These are phyloP conservation scores for Halocynthia aurantium DNA, from an alignment of 23 tunicate species.

Conservation along the genomic window DNA sequence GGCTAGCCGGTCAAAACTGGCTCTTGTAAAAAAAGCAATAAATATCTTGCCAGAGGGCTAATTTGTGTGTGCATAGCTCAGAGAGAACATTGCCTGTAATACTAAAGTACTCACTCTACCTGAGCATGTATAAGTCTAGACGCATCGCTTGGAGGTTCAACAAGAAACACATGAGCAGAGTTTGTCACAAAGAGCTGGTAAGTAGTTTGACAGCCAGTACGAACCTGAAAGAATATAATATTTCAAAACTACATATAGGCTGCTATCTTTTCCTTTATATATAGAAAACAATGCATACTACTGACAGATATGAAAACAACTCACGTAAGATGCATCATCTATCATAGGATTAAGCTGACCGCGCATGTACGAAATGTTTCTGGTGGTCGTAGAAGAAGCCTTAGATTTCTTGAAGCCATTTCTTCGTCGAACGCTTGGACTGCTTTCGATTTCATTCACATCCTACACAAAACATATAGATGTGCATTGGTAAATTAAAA, in stretches of 20 bases:
- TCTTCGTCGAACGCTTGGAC: not conserved
- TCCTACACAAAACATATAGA: not conserved
- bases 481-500: not conserved
- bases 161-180: constrained; percentile 82
- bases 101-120: constrained; percentile 7
- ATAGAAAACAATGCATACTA: not conserved
- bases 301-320: not conserved
- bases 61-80: not conserved
- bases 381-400: constrained; percentile 5
- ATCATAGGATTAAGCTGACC: constrained; percentile 69
- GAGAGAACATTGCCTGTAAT: not conserved
- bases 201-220: constrained; percentile 72
- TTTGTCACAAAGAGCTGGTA: constrained; percentile 71
- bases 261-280: not conserved
- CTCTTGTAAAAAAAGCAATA: not conserved
- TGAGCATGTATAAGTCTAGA: constrained; percentile 56
- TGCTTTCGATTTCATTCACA: not conserved
- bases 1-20: not conserved
- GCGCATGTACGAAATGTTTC: constrained; percentile 65
- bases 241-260: not conserved
- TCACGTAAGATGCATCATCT: constrained; percentile 44
- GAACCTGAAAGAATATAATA: constrained; percentile 31
- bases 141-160: constrained; percentile 60
- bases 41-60: not conserved
- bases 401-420: not conserved